Conservation (phyloP, 2,888 invertebrate species). For the Ferdinandea cuprea region DNA sequence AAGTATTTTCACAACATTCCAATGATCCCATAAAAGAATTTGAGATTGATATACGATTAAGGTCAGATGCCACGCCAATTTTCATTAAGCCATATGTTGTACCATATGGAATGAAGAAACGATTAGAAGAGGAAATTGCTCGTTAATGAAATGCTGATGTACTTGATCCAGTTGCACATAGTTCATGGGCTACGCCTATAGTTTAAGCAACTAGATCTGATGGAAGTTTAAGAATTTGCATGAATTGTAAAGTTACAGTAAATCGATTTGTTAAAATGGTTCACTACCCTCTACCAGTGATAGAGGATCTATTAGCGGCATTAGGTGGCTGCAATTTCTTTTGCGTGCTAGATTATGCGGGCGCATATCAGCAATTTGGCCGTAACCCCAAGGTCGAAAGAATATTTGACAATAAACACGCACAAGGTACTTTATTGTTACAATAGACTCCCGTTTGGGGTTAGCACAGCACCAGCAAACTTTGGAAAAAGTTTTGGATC, state of each 20-base stretch:
- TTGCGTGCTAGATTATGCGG: slow-evolving; percentile 6
- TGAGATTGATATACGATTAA: too few species aligned
- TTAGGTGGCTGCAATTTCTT: neutral
- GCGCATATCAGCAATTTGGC: neutral
- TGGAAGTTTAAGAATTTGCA: too few species aligned
- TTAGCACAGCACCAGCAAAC: neutral
- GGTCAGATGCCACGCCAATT: neutral
- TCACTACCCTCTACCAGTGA: too few species aligned
- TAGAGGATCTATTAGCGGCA: neutral
- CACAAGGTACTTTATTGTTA: slow-evolving; percentile 9
- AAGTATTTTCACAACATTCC: too few species aligned
- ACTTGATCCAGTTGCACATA: slow-evolving; percentile 46
- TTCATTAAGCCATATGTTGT: slow-evolving; percentile 69
- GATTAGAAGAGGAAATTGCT: slow-evolving; percentile 61
- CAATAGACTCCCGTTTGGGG: slow-evolving; percentile 10
- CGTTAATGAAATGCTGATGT: slow-evolving; percentile 13
- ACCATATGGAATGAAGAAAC: slow-evolving; percentile 62
- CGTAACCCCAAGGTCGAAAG: neutral
- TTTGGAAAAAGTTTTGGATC: neutral
- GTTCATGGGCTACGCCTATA: slow-evolving; percentile 76
- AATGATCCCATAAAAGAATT: too few species aligned
- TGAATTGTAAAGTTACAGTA: too few species aligned
- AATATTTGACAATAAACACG: too few species aligned
- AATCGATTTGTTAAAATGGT: too few species aligned
- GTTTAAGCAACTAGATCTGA: too few species aligned